Base-by-base conservation (phyloP, 2,888 invertebrate species). In the Luffia ferchaultella region DNA sequence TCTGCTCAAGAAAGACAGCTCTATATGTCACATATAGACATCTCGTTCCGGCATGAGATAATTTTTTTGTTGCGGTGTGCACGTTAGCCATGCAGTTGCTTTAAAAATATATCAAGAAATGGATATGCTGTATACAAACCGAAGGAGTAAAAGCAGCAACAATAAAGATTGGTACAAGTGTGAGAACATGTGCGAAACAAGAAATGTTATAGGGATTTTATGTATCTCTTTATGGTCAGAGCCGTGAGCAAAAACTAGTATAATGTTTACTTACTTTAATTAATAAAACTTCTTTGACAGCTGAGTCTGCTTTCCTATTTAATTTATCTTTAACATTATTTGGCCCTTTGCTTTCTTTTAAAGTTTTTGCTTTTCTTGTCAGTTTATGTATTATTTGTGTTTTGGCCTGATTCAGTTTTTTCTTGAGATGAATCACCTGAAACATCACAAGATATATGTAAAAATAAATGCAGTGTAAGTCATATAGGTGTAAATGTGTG, bases 301-400 rank as follows among this genome's bases (percentile, higher is more conserved):
- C 78, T 17, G 70, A 69, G 54, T 75, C 75, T 0, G 80, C 77
- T 61, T 83, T 82, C 20, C 71, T 68, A 51, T 69, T 76, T 0
- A 73, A 55, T 50, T 83, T 83, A 15, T 66, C 71, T 56, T 76
- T 72, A 0, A 76, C 51, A 42, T 67, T 58, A 20, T 82, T 78
- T 0, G 79, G 74, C 45, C 60, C 58, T 55, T 76, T 80, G 58
- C 76, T 79, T 49, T 73, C 73, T 0, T 64, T 57, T 2, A 82
- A 58, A 16, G 73, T 73, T 58, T 82, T 82, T 1, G 82, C 79
- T 56, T 78, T 82, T 45, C 83, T 68, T 1, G 80, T 83, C 1
- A 83, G 62, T 55, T 83, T 83, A 52, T 82, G 77, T 56, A 83
- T 82, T 1, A 69, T 62, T 50, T 83, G 80, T 55, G 68, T 73